Base-by-base conservation (phyloP, 1,140 invertebrate species). In the Teleogryllus occipitalis region DNA sequence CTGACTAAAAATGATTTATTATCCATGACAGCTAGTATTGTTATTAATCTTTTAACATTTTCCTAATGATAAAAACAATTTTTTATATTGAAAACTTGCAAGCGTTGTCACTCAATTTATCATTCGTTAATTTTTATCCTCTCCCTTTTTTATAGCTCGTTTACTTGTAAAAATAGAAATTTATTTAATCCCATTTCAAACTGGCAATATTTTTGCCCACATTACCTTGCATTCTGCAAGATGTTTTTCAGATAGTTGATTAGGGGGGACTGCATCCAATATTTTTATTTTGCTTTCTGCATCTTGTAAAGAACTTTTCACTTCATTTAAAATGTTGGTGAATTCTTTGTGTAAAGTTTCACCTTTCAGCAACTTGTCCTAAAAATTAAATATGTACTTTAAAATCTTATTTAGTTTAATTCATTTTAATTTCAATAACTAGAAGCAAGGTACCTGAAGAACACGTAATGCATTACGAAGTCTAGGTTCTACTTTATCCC, bases 151-250 rank as follows among this genome's bases (percentile, higher is more conserved):
- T n/a, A n/a, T n/a, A 39, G 27, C 27, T 39, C 5, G 27, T 39
- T 39, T 39, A 39, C 27, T 39, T 39, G 27, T 2, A 39, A 39
- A 39, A 39, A 39, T 2, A 39, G 27, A 39, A 39, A 39, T 39
- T n/a, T n/a, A 39, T 2, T 39, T 39, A 39, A 39, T 39, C 5
- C 27, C 27, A 39, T 39, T 39, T 39, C 27, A 39, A 39, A 39
- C 27, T 39, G 27, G 27, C 27, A 39, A 65, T 14, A 65, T 75
- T 48, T 77, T 46, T 80, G 14, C 48, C 74, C 22, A 49, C 78
- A 39, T 82, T 85, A 85, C 88, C 84, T 85, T 89, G 84, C 83
- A 88, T 82, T 84, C 87, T 83, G 90, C 87, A 80, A 88, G 85
- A 79, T 88, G 85, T 78, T 86, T 84, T 47, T 86, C 83, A 81